Conservation (phyloP, 2,113 vertebrate genomes). For the Perognathus longimembris region DNA sequence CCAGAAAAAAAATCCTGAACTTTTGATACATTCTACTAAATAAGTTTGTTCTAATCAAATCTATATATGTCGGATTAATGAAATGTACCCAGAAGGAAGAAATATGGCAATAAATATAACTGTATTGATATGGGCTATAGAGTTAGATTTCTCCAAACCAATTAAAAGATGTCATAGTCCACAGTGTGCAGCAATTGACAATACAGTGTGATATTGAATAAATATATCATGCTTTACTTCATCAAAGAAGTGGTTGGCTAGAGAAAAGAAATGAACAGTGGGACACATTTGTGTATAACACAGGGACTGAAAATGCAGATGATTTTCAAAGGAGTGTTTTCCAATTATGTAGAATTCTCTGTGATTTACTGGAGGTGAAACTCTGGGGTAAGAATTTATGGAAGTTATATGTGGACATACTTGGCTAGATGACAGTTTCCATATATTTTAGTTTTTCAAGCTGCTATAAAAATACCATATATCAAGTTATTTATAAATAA, state of each 20-base stretch:
- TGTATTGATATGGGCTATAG: not conserved
- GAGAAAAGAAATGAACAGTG: not conserved
- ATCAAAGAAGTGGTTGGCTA: not conserved
- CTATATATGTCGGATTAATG: too few species aligned
- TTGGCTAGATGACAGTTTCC: not conserved
- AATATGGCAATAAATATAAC: too few species aligned
- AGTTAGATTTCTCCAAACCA: not conserved
- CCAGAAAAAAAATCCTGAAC: not conserved
- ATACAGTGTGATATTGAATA: not conserved
- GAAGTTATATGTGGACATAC: too few species aligned
- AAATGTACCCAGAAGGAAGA: too few species aligned
- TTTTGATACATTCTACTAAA: not conserved
- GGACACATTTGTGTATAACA: not conserved
- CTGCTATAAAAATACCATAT: not conserved
- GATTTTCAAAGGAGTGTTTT: too few species aligned
- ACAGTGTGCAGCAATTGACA: not conserved
- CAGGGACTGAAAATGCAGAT: too few species aligned
- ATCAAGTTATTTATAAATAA: not conserved
- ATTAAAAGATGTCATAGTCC: not conserved
- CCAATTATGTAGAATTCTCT: too few species aligned
- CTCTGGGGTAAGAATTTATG: too few species aligned
- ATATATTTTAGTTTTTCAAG: not conserved
- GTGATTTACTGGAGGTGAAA: too few species aligned
- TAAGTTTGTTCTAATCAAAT: not conserved
- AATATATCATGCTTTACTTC: not conserved